phyloP scores from a whole-genome alignment of 2,113 vertebrate genomes.

The Paradisaea rubra region DNA sequence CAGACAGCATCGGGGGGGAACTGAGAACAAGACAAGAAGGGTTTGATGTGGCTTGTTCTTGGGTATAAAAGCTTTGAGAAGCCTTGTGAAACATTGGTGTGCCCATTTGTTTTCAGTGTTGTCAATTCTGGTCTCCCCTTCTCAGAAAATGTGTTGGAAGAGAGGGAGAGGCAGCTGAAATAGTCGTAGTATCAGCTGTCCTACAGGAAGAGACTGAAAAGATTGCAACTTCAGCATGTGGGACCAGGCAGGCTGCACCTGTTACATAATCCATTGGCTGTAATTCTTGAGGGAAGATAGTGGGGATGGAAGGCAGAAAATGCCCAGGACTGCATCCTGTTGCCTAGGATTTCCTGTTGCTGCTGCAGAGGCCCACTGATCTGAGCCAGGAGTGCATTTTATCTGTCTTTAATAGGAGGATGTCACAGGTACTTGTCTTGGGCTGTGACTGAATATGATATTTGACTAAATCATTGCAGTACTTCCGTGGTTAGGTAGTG shows the following conservation, averaged over 20 bases:
- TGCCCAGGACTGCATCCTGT: neutral
- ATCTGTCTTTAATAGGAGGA: neutral
- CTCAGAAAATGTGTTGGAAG: neutral
- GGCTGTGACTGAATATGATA: neutral
- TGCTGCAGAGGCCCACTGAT: neutral
- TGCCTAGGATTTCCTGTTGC: neutral
- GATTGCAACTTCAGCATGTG: neutral
- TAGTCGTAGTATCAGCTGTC: neutral
- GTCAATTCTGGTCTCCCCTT: neutral
- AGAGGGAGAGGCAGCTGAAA: neutral
- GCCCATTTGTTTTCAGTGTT: neutral
- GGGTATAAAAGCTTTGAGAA: neutral
- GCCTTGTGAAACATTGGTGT: neutral
- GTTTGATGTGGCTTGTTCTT: neutral
- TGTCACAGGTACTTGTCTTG: neutral
- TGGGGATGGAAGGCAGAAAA: neutral
- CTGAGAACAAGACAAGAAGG: neutral
- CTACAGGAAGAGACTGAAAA: neutral
- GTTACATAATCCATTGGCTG: rapidly evolving
- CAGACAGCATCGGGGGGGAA: neutral
- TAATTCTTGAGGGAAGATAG: neutral
- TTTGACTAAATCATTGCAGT: neutral
- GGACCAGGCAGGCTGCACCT: neutral
- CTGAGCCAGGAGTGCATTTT: neutral
- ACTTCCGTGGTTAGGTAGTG: neutral